These are phyloP conservation scores for Leptopterna dolabrata DNA, from an alignment of 2,888 invertebrate species.

Conservation along the genomic window DNA sequence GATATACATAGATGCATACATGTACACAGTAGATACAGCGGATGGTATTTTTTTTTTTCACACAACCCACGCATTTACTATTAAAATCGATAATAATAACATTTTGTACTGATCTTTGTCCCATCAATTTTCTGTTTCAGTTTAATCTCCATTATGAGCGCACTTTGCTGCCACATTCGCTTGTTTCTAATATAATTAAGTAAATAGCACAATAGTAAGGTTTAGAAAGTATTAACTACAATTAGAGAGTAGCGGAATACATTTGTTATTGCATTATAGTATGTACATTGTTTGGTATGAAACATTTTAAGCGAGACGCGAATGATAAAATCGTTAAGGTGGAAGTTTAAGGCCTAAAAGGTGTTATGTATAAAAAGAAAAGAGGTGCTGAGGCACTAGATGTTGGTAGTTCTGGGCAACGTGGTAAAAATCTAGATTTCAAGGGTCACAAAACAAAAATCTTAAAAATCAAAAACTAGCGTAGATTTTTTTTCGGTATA, in stretches of 20 bases:
- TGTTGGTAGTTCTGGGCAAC: slow-evolving; percentile 9
- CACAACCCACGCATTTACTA: too few relatives aligned
- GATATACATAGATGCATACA: too few relatives aligned
- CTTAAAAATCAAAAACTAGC: not conserved
- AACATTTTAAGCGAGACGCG: slow-evolving; percentile 30
- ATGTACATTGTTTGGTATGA: slow-evolving; percentile 35
- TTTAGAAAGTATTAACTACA: slow-evolving; percentile 46
- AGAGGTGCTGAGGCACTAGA: slow-evolving; percentile 47
- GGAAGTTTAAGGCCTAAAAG: slow-evolving; percentile 42
- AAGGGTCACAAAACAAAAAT: not conserved
- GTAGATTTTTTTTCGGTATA: not conserved
- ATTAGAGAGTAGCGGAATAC: slow-evolving; percentile 48
- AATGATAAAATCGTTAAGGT: not conserved
- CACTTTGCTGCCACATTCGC: slow-evolving; percentile 53
- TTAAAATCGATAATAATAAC: too few relatives aligned
- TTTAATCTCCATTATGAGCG: slow-evolving; percentile 48
- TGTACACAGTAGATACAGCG: too few relatives aligned
- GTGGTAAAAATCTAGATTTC: slow-evolving; percentile 21
- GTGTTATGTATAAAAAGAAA: slow-evolving; percentile 3
- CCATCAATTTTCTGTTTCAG: slow-evolving; percentile 44
- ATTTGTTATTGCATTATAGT: slow-evolving; percentile 47
- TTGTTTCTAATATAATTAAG: slow-evolving; percentile 52
- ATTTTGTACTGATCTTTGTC: not conserved
- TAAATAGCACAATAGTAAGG: slow-evolving; percentile 53
- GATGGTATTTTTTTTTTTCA: too few relatives aligned